Conservation (phyloP, 2,113 vertebrate species). For the Zingel zingel region DNA sequence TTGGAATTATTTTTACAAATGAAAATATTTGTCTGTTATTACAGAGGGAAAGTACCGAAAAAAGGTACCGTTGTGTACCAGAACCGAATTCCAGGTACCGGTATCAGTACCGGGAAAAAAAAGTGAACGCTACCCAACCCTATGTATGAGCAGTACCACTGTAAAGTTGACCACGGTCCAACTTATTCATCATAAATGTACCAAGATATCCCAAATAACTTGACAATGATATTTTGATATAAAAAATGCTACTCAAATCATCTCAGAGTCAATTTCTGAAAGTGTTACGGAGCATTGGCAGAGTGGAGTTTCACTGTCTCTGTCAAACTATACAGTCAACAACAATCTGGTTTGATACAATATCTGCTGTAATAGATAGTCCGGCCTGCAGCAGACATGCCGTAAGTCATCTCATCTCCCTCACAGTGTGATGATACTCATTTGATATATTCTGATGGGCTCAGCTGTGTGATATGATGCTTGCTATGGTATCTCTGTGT, state of each 20-base stretch:
- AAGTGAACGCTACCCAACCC: too few species aligned
- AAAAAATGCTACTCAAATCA: neutral
- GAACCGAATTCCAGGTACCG: too few species aligned
- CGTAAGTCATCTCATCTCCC: slow-evolving; percentile 49
- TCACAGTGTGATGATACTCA: slow-evolving; percentile 3
- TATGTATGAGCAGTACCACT: neutral
- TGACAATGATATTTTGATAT: neutral
- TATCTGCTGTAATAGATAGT: slow-evolving; percentile 51
- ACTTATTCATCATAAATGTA: neutral
- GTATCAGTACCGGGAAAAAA: too few species aligned
- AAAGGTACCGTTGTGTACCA: too few species aligned
- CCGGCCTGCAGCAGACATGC: slow-evolving; percentile 48
- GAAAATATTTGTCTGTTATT: too few species aligned
- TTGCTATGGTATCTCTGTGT: slow-evolving; percentile 4
- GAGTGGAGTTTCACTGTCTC: neutral
- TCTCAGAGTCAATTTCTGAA: neutral
- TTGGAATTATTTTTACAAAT: too few species aligned
- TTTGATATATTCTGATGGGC: slow-evolving; percentile 11
- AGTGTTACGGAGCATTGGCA: neutral
- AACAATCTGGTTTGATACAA: neutral
- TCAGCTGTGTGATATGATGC: neutral
- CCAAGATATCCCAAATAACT: neutral
- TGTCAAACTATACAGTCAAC: neutral
- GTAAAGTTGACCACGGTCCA: too few species aligned
- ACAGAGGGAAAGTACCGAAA: too few species aligned